Evolutionary conservation across 2,888 invertebrate genomes (phyloP).

Genomic region (Aleiodes alternator): DNA sequence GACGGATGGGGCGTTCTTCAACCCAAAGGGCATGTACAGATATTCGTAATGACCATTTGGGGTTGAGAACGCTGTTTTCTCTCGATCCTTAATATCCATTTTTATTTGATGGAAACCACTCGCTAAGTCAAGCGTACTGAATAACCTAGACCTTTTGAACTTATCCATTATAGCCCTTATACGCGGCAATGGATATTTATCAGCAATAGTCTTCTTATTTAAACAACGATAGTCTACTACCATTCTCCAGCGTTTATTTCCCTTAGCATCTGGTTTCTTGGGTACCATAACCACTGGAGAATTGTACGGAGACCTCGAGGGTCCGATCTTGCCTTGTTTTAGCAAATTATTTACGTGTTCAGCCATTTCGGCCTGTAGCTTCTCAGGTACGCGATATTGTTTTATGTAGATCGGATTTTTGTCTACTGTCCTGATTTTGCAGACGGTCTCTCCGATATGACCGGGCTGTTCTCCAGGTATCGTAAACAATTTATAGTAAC

Average conservation of each 20-base stretch:
- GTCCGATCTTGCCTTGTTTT: constrained; percentile 41
- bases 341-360: constrained; percentile 22
- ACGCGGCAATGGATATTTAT: constrained; percentile 28
- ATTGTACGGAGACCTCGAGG: constrained; percentile 38
- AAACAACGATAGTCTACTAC: constrained; percentile 55
- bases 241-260: constrained; percentile 50
- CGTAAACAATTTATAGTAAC: not conserved
- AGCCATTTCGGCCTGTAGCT: not conserved
- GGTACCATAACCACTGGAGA: constrained; percentile 48
- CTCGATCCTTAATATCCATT: constrained; percentile 43
- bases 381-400: constrained; percentile 2
- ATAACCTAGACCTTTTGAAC: constrained; percentile 42
- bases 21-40: constrained; percentile 60
- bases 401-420: not conserved
- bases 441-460: not conserved
- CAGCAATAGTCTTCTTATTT: constrained; percentile 52
- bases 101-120: constrained; percentile 50
- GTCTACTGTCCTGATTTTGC: not conserved
- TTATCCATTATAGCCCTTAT: constrained; percentile 39
- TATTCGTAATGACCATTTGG: constrained; percentile 58
- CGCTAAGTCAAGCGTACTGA: constrained; percentile 45
- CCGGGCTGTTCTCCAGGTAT: not conserved
- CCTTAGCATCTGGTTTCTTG: constrained; percentile 53
- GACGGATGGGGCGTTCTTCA: constrained; percentile 43
- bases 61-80: constrained; percentile 59